Evolutionary conservation across 2,113 vertebrate genomes (phyloP).

Genomic region (Terrapene triunguis): DNA sequence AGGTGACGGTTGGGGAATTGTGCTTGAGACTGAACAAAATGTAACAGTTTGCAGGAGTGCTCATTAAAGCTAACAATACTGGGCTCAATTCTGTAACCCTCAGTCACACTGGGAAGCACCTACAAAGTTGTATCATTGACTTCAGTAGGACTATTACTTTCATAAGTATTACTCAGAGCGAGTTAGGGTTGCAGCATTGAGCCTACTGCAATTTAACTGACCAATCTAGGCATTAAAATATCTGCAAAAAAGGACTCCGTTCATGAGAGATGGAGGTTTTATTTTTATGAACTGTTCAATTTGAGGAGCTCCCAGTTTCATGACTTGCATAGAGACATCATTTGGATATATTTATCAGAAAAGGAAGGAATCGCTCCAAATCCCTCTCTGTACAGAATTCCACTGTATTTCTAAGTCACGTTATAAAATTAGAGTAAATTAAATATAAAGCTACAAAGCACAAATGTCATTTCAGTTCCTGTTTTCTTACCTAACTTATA

Average conservation of each 20-base stretch:
- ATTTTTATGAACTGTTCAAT: neutral
- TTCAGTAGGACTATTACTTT: neutral
- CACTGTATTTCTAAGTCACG: neutral
- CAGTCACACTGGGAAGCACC: neutral
- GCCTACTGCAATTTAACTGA: neutral
- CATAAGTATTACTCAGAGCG: rapidly evolving
- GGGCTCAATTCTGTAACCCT: neutral
- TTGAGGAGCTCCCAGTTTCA: neutral
- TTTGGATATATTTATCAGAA: neutral
- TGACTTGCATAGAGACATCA: neutral
- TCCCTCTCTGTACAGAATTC: neutral
- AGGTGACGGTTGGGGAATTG: neutral
- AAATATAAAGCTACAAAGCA: neutral
- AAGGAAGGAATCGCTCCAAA: neutral
- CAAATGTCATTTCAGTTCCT: rapidly evolving
- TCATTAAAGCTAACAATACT: neutral
- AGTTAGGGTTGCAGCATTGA: rapidly evolving
- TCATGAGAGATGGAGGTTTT: neutral
- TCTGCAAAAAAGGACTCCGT: neutral
- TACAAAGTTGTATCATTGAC: neutral
- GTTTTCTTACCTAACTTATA: neutral
- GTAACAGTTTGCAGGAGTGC: rapidly evolving
- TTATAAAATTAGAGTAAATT: neutral
- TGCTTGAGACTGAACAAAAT: neutral
- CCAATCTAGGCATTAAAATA: neutral